Conservation (phyloP, 2,113 vertebrate genomes). For the Hippolais icterina region DNA sequence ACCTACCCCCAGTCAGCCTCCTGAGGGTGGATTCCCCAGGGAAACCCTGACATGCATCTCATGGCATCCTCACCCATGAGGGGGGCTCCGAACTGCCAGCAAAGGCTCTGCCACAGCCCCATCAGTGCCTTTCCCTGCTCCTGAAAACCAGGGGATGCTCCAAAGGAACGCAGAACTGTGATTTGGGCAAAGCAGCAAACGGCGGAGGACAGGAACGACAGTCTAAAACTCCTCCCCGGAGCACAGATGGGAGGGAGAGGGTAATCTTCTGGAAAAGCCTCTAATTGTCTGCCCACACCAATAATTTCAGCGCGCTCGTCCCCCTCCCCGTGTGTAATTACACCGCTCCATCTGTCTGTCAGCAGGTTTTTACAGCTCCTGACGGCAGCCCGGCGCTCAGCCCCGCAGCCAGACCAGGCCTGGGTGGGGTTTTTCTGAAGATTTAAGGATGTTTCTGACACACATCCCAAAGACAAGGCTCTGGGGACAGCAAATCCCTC, state of each 20-base stretch:
- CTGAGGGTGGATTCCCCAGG: not conserved
- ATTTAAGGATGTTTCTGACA: slow-evolving; percentile 76
- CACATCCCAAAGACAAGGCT: slow-evolving; percentile 58
- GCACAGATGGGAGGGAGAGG: slow-evolving; percentile 82
- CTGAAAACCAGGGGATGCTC: accelerated
- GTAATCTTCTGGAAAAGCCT: slow-evolving; percentile 86
- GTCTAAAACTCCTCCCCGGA: slow-evolving; percentile 52
- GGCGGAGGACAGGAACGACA: slow-evolving; percentile 57
- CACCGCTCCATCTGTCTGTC: slow-evolving; percentile 86
- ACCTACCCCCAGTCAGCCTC: not conserved
- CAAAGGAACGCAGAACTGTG: not conserved
- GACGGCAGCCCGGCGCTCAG: slow-evolving; percentile 41
- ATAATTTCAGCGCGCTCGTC: slow-evolving; percentile 72
- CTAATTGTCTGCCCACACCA: slow-evolving; percentile 84
- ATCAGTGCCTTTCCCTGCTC: not conserved
- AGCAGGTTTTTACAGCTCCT: slow-evolving; percentile 76
- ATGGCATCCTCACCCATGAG: accelerated
- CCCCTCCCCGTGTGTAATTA: slow-evolving; percentile 80
- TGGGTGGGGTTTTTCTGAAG: not conserved
- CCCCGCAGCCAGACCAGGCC: slow-evolving; percentile 18
- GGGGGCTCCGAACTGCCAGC: not conserved
- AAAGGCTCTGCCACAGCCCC: not conserved
- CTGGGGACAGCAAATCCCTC: slow-evolving; percentile 65
- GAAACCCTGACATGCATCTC: accelerated
- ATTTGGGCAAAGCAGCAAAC: slow-evolving; percentile 46